Conservation (phyloP, 2,797 vertebrate genomes). For the Pseudochaenichthys georgianus region DNA sequence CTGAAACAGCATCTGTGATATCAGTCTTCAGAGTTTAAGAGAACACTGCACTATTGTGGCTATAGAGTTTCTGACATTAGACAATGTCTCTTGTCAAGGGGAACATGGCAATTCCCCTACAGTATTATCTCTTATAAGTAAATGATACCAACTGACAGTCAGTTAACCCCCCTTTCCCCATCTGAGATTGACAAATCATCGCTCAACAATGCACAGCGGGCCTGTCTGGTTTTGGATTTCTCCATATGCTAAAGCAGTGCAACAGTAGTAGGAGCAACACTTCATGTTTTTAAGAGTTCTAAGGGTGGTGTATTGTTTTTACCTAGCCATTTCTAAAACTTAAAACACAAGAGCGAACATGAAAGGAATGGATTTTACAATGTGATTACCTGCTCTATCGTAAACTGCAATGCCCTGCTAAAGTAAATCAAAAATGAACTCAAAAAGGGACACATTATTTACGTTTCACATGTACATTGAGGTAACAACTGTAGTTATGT, state of each 20-base stretch:
- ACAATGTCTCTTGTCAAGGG: slow-evolving; percentile 2
- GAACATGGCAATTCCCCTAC: not conserved
- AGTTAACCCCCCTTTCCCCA: not conserved
- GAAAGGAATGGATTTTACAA: no score
- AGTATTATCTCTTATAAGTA: not conserved
- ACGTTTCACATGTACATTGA: no score
- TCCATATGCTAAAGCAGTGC: not conserved
- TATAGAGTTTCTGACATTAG: slow-evolving; percentile 24
- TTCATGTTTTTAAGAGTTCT: no score
- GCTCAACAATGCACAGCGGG: not conserved
- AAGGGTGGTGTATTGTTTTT: not conserved
- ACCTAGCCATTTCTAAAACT: not conserved
- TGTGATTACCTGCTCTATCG: no score
- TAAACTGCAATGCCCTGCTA: no score
- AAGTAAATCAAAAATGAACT: no score
- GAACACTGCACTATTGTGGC: slow-evolving; percentile 8
- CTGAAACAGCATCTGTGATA: slow-evolving; percentile 60
- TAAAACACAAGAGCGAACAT: no score
- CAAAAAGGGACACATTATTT: no score
- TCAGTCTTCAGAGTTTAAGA: slow-evolving; percentile 43
- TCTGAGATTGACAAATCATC: not conserved
- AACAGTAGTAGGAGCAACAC: not conserved
- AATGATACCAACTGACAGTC: not conserved
- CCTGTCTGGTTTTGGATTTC: not conserved
- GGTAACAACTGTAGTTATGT: no score